Conservation (phyloP, 2,888 invertebrate genomes). For the Carterocephalus palaemon region DNA sequence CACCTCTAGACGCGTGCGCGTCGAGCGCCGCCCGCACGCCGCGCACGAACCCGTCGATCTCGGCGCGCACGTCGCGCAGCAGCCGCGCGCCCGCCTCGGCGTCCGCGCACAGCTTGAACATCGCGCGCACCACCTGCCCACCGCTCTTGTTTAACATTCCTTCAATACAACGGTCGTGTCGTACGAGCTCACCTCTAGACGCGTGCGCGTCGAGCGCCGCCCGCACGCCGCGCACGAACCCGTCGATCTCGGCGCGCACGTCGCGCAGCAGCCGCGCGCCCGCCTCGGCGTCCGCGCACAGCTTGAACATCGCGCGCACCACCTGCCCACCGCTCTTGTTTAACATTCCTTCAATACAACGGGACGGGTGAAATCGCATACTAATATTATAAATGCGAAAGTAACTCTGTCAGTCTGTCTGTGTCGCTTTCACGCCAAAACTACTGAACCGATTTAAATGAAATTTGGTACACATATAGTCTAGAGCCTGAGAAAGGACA, state of each 20-base stretch:
- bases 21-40: constrained; percentile 49
- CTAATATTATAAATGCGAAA: no score
- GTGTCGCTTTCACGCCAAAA: no score
- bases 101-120: constrained; percentile 51
- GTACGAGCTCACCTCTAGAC: constrained; percentile 46
- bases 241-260: constrained; percentile 55
- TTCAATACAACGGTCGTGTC: no score
- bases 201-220: constrained; percentile 48
- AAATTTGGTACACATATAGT: no score
- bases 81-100: constrained; percentile 54
- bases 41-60: constrained; percentile 58
- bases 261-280: constrained; percentile 51
- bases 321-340: constrained; percentile 48
- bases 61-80: constrained; percentile 48
- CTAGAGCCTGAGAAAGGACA: no score
- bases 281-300: constrained; percentile 53
- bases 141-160: not conserved
- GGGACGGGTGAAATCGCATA: no score
- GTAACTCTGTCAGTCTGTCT: no score
- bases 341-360: no score
- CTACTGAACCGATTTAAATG: no score
- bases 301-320: constrained; percentile 54
- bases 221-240: constrained; percentile 50
- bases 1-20: constrained; percentile 49
- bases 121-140: constrained; percentile 55